phyloP scores from a whole-genome alignment of 1,140 invertebrate species.

The Prorops nasuta region DNA sequence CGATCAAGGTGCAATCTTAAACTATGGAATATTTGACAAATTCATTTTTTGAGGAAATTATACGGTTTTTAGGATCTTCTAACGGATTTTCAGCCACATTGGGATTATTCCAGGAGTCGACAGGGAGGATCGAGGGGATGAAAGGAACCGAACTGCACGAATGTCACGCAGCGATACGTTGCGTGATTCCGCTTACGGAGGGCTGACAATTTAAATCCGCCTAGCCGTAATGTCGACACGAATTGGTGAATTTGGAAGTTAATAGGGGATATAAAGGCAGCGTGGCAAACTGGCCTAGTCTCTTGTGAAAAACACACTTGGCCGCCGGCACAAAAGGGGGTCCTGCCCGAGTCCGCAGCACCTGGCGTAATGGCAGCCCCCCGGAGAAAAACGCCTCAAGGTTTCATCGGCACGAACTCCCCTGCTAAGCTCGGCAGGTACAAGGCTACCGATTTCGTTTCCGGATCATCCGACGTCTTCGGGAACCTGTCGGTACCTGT shows the following conservation, averaged over 20 bases:
- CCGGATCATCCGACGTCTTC: background rate
- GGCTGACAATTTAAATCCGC: too few relatives aligned
- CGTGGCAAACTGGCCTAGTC: background rate
- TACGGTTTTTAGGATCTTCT: too few relatives aligned
- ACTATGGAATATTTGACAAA: too few relatives aligned
- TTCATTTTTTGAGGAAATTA: too few relatives aligned
- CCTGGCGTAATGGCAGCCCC: background rate
- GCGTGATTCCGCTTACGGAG: too few relatives aligned
- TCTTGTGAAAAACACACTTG: background rate
- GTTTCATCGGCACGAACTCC: background rate
- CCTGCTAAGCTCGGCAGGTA: background rate
- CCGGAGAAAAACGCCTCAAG: background rate
- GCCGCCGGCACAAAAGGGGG: background rate
- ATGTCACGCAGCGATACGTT: too few relatives aligned
- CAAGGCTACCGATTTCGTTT: background rate
- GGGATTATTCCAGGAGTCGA: too few relatives aligned
- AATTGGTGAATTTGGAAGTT: background rate
- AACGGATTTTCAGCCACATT: too few relatives aligned
- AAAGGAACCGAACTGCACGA: too few relatives aligned
- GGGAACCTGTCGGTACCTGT: background rate
- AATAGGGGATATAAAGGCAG: background rate
- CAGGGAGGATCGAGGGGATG: too few relatives aligned
- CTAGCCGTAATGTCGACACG: background rate
- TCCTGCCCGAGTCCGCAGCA: background rate
- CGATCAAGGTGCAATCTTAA: too few relatives aligned